phyloP scores from a whole-genome alignment of 2,797 vertebrate genomes.

The Benthosema pterotum region DNA sequence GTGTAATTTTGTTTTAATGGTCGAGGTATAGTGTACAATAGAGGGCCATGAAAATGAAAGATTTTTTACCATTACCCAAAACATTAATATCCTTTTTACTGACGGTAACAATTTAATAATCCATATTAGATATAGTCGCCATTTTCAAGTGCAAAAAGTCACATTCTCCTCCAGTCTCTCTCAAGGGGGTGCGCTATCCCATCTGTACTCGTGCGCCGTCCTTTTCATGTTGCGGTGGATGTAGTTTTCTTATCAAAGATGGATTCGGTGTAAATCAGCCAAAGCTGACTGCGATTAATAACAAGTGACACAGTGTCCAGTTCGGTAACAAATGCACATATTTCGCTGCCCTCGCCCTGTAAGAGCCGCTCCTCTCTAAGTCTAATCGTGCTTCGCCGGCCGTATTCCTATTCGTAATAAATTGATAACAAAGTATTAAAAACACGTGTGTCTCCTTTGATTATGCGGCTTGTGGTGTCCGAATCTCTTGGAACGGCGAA shows the following conservation, averaged over 20 bases:
- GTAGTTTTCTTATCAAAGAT: constrained; percentile 83
- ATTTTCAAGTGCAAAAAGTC: constrained; percentile 30
- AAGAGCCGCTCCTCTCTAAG: constrained; percentile 55
- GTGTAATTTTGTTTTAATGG: constrained; percentile 27
- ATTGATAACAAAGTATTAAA: constrained; percentile 83
- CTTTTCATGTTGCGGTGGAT: constrained; percentile 63
- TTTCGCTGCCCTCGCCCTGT: constrained; percentile 62
- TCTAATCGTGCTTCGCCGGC: constrained; percentile 66
- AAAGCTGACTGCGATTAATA: constrained; percentile 79
- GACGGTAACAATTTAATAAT: constrained; percentile 33
- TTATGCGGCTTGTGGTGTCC: constrained; percentile 70
- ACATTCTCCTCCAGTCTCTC: constrained; percentile 25
- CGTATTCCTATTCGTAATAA: constrained; percentile 74
- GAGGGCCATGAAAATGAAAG: constrained; percentile 21
- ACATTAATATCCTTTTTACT: constrained; percentile 45
- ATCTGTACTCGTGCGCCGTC: constrained; percentile 45
- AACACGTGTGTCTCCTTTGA: constrained; percentile 83
- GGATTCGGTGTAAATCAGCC: constrained; percentile 83
- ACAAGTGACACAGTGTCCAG: constrained; percentile 71
- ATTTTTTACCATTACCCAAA: constrained; percentile 14
- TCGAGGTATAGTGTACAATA: neutral
- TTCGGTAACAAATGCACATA: constrained; percentile 77
- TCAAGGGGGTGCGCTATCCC: constrained; percentile 57
- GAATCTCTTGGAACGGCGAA: constrained; percentile 67
- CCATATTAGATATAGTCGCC: constrained; percentile 25